Conservation (phyloP, 2,113 vertebrate species). For the Aix galericulata region DNA sequence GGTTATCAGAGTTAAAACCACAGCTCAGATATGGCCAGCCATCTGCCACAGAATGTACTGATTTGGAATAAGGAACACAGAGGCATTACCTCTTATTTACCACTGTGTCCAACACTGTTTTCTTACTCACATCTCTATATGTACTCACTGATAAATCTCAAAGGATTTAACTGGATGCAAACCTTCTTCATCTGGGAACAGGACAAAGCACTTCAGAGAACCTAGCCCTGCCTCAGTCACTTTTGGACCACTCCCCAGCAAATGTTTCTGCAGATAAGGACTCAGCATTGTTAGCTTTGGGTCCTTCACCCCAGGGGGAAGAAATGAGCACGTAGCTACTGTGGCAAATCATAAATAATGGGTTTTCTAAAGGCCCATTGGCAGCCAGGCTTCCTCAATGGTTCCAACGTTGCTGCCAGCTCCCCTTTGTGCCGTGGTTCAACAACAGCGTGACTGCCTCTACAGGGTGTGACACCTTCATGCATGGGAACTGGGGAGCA, state of each 20-base stretch:
- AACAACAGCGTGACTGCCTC: not conserved
- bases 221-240: not conserved
- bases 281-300: not conserved
- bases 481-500: not conserved
- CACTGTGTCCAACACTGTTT: not conserved
- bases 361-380: not conserved
- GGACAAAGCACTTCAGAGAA: not conserved
- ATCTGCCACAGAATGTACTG: accelerated
- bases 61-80: not conserved
- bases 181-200: not conserved
- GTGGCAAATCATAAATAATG: not conserved
- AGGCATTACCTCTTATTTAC: not conserved
- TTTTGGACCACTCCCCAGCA: not conserved
- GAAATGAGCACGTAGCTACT: not conserved
- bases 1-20: not conserved
- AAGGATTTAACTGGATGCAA: not conserved
- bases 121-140: not conserved
- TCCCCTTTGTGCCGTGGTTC: not conserved
- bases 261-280: conserved; percentile 20
- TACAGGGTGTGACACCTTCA: not conserved
- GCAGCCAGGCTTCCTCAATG: not conserved
- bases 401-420: not conserved
- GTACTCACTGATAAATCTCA: not conserved
- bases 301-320: not conserved
- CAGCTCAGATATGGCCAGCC: not conserved